Conservation (phyloP, 2,113 vertebrate genomes). For the Microtus oregoni region DNA sequence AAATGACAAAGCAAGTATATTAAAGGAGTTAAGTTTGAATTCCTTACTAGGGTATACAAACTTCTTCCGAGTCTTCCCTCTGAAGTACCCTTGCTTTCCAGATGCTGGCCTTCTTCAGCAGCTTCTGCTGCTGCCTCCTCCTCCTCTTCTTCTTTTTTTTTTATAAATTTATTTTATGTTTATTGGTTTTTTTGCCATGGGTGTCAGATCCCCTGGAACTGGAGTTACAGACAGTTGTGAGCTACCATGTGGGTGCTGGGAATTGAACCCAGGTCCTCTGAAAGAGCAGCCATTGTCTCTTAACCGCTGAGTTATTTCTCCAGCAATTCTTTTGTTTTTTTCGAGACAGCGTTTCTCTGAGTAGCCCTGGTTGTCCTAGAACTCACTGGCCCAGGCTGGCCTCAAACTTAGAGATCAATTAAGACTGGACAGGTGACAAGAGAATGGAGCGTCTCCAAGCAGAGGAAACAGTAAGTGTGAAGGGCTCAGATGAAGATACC, state of each 20-base stretch:
- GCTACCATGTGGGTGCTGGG: neutral
- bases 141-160: neutral
- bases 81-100: neutral
- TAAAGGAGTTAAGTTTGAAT: neutral
- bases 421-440: neutral
- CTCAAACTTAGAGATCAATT: neutral
- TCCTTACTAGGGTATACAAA: neutral
- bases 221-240: neutral
- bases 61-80: neutral
- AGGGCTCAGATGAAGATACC: neutral
- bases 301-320: neutral
- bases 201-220: neutral
- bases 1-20: neutral
- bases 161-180: neutral
- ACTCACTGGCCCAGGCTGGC: neutral
- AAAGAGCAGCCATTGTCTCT: neutral
- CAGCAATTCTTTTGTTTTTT: neutral
- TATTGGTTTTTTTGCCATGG: neutral
- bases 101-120: neutral
- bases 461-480: constrained; percentile 6
- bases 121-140: neutral
- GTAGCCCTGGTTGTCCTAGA: neutral
- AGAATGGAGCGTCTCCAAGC: neutral
- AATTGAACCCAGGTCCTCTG: neutral
- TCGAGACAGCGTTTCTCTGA: neutral